Percentiles rank a stretch among this genome's conserved stretches.
Evolutionary conservation across 2,888 invertebrate species (phyloP).

Genomic region (Callimorpha dominula): DNA sequence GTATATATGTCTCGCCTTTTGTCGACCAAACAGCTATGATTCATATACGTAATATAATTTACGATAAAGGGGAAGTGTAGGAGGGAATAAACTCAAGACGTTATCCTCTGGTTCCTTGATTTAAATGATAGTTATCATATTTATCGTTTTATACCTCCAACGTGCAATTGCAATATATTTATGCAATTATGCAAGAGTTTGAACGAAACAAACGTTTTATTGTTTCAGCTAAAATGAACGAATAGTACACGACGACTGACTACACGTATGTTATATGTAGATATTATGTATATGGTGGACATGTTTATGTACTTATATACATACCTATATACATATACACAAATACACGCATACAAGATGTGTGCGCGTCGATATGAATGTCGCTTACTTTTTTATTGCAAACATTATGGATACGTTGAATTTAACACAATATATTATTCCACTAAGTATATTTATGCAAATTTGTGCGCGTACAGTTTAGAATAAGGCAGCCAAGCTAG

Average conservation of each 20-base stretch:
- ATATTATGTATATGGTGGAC: slow-evolving; percentile 23
- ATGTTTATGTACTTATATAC: slow-evolving; percentile 44
- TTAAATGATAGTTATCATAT: slow-evolving; percentile 18
- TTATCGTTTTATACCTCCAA: slow-evolving; percentile 12
- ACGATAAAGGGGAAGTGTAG: slow-evolving; percentile 31
- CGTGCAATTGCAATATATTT: slow-evolving; percentile 18
- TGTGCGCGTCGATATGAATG: slow-evolving; percentile 47
- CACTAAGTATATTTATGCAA: slow-evolving; percentile 18
- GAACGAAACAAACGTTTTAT: slow-evolving; percentile 59
- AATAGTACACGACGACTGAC: slow-evolving; percentile 44
- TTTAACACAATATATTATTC: slow-evolving; percentile 23
- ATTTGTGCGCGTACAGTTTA: slow-evolving; percentile 43
- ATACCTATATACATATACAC: slow-evolving; percentile 22
- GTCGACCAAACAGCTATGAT: slow-evolving; percentile 46
- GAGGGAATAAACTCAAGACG: slow-evolving; percentile 26
- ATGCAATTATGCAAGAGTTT: slow-evolving; percentile 57
- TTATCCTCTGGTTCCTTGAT: slow-evolving; percentile 20
- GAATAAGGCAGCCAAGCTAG: slow-evolving; percentile 72
- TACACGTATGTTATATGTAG: slow-evolving; percentile 34
- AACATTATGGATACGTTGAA: slow-evolving; percentile 32
- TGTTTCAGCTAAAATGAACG: slow-evolving; percentile 55
- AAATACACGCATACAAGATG: slow-evolving; percentile 37
- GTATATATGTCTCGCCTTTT: slow-evolving; percentile 25
- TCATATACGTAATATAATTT: slow-evolving; percentile 31
- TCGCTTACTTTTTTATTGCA: slow-evolving; percentile 51